A percentile compares a stretch with the other conserved stretches of the same genome.
Conservation (phyloP, 2,113 vertebrate species). For the Cathartes aura region DNA sequence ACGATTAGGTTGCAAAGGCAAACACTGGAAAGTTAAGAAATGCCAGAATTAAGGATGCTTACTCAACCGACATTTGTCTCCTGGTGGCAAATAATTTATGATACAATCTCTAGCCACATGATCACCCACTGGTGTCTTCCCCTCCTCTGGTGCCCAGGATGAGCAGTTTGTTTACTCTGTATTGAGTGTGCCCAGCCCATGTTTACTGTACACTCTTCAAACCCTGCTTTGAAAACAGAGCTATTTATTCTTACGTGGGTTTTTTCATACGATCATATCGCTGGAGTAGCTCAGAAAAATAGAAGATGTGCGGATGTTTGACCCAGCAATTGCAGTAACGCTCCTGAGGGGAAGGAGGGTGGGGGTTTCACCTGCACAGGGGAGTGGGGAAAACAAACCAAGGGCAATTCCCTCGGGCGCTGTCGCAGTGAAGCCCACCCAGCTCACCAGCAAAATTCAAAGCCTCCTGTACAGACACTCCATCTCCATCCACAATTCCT, state of each 20-base stretch:
- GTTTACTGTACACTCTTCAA: background rate
- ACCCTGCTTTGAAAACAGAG: background rate
- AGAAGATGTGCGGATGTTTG: background rate
- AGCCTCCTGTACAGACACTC: background rate
- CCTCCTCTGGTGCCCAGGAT: background rate
- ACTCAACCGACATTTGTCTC: background rate
- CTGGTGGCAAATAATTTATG: background rate
- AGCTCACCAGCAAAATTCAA: background rate
- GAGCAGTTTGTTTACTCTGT: slow-evolving; percentile 8
- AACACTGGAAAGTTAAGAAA: slow-evolving; percentile 9
- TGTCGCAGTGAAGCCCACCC: background rate
- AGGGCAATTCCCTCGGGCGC: background rate
- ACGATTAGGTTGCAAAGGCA: background rate
- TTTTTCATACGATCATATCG: background rate
- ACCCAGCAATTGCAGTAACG: background rate
- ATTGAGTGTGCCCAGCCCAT: background rate
- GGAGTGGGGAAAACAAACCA: background rate
- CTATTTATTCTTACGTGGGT: background rate
- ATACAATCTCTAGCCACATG: background rate
- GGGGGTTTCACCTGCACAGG: background rate
- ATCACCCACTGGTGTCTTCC: background rate
- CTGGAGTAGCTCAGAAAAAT: background rate
- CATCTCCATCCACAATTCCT: background rate
- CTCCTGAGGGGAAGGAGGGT: background rate
- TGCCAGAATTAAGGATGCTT: background rate